A percentile compares a stretch with the other conserved stretches of the same genome.
These are phyloP conservation scores for Catharus minimus DNA, from an alignment of 2,113 vertebrate species.

Conservation along the genomic window DNA sequence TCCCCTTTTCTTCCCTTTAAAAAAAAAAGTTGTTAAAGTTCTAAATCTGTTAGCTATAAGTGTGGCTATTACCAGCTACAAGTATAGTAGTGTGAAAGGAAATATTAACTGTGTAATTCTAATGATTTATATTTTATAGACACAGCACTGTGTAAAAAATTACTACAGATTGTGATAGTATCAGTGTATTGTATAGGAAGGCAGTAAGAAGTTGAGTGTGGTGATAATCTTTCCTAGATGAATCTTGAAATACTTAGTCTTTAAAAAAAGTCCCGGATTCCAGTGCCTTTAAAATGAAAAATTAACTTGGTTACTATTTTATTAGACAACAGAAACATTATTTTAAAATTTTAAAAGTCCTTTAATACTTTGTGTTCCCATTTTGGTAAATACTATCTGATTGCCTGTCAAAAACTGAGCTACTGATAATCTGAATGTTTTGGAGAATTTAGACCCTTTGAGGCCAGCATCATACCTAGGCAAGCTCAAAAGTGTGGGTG, in stretches of 20 bases:
- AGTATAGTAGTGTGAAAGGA: neutral
- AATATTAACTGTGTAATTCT: neutral
- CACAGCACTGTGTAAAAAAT: neutral
- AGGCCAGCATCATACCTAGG: neutral
- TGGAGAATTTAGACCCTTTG: neutral
- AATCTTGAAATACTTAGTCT: neutral
- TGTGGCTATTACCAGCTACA: neutral
- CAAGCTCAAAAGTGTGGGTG: neutral
- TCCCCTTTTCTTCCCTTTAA: neutral
- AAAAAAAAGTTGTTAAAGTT: neutral
- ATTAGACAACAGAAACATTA: neutral
- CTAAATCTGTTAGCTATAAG: neutral
- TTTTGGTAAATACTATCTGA: neutral
- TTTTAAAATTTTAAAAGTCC: neutral
- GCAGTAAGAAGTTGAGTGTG: neutral
- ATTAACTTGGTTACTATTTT: neutral
- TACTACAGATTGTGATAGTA: neutral
- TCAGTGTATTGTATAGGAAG: neutral
- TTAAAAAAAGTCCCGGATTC: neutral
- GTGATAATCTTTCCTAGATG: neutral
- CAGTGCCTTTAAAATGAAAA: neutral
- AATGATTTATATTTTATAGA: neutral
- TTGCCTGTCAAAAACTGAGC: neutral
- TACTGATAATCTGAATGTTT: neutral
- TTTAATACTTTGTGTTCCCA: neutral